Conservation (phyloP, 2,797 vertebrate species). For the Notolabrus celidotus region DNA sequence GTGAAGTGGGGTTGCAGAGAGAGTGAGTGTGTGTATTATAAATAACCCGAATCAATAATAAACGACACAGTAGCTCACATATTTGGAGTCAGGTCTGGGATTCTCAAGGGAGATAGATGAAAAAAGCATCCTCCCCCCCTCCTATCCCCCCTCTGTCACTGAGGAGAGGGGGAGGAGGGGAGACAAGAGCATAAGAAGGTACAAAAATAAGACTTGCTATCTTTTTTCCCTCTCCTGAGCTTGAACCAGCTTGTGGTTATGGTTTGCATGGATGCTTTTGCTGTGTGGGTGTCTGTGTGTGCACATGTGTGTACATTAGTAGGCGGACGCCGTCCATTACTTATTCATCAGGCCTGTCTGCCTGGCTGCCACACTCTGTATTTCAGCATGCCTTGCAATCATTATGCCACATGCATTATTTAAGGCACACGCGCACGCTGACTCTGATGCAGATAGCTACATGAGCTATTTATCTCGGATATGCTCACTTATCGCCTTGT, state of each 20-base stretch:
- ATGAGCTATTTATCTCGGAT: conserved; percentile 68
- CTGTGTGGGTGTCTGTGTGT: conserved; percentile 12
- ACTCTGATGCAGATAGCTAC: conserved; percentile 71
- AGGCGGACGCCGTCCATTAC: conserved; percentile 74
- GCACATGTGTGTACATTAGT: conserved; percentile 61
- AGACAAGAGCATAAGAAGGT: conserved; percentile 29
- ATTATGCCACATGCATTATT: conserved; percentile 86
- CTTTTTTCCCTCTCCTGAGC: conserved; percentile 33
- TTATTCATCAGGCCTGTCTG: conserved; percentile 85
- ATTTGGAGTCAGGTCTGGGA: conserved; percentile 75
- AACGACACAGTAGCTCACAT: conserved; percentile 82
- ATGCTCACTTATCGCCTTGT: conserved; percentile 59
- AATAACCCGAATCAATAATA: conserved; percentile 87
- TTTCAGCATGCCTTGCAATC: conserved; percentile 81
- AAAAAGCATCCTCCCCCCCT: conserved; percentile 49
- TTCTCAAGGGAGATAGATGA: conserved; percentile 72
- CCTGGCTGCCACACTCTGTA: conserved; percentile 80
- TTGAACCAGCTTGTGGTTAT: conserved; percentile 58
- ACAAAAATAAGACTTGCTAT: conserved; percentile 57
- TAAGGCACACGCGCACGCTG: conserved; percentile 67
- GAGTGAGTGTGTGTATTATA: conserved; percentile 77
- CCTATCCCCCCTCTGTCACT: conserved; percentile 15
- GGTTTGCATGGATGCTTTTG: conserved; percentile 27
- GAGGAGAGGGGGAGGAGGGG: conserved; percentile 11
- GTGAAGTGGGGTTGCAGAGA: conserved; percentile 11